Base-by-base conservation (phyloP, 2,113 vertebrate species). In the Cynocephalus volans region DNA sequence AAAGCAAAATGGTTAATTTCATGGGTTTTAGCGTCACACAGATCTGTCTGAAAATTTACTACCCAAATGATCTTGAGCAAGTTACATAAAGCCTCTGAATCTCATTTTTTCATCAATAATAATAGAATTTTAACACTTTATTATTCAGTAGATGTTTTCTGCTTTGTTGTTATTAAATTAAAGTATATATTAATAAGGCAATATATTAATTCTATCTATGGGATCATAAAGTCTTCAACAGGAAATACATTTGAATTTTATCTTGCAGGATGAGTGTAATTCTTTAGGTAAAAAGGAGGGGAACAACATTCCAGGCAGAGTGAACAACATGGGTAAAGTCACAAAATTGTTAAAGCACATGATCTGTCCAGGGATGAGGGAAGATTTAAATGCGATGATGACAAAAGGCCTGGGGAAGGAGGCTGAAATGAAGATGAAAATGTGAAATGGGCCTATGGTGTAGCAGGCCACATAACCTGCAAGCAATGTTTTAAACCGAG, bases 231-330 rank as follows among this genome's bases (percentile, higher is more conserved):
- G 28, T 1, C 2, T 93, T 81, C 73, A 92, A 26, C 4, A 93
- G 88, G 58, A 85, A 93, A 90, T 48, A 56, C 1, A 28, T 85
- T 90, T 91, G 52, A 65, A 69, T 67, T 93, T 88, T 88, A 54
- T 60, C 48, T 28, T 88, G 67, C 19, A 36, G 56, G 75, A 36
- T 79, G 5, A 95, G 50, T 65, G 8, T 54, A 76, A 84, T 88
- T 83, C n/a, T 76, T 70, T 41, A 79, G 28, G 28, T 72, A 60
- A 88, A 56, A 75, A 60, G 14, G 4, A n/a, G 24, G 4, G 7
- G 1, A 70, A 41, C 17, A 62, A 19, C 18, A 60, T 88, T 88
- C 65, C 4, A 91, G 67, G 56, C 12, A 65, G 36, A 90, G 28
- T 48, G 54, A 83, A 69, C 41, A 84, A 62, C 15, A n/a, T 17